Evolutionary conservation across 2,113 vertebrate genomes (phyloP).

Genomic region (Poecile atricapillus): DNA sequence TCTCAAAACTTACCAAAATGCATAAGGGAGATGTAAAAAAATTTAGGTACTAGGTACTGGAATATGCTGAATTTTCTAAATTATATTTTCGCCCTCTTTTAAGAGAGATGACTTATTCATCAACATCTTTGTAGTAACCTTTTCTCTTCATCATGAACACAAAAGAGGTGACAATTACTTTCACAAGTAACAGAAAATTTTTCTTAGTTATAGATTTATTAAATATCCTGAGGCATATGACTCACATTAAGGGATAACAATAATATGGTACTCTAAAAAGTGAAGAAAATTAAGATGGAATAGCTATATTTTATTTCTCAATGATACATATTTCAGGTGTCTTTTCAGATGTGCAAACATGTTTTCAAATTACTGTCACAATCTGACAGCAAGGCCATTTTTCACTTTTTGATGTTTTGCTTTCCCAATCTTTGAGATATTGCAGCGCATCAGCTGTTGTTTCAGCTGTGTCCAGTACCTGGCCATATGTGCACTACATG

Average conservation of each 20-base stretch:
- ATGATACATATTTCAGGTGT: not conserved
- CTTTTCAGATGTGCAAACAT: not conserved
- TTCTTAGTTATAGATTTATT: not conserved
- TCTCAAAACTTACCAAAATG: not conserved
- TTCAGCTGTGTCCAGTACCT: not conserved
- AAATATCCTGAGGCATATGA: not conserved
- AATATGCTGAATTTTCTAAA: not conserved
- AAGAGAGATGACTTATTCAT: not conserved
- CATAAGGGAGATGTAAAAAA: not conserved
- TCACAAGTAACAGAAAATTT: not conserved
- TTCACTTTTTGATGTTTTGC: not conserved
- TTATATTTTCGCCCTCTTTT: not conserved
- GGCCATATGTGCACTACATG: not conserved
- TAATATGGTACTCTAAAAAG: not conserved
- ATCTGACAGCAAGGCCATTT: not conserved
- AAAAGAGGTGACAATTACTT: not conserved
- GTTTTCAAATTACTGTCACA: not conserved
- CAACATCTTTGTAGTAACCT: not conserved
- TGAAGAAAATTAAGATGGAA: not conserved
- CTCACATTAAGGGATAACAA: not conserved
- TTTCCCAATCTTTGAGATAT: not conserved
- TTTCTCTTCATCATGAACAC: not conserved
- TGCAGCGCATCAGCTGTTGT: not conserved
- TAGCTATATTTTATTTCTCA: not conserved
- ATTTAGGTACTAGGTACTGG: not conserved